Percentiles rank a stretch among this genome's conserved stretches.
phyloP scores from a whole-genome alignment of 1,140 invertebrate genomes.

The Drosophila melanogaster region Release_6_plus_ISO1_MT NT_033777.3:21339001-21339500 shows the following conservation, averaged over 20 bases:
- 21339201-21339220: no score
- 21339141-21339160: background rate
- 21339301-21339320: no score
- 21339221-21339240: no score
- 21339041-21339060: slow-evolving; percentile 14
- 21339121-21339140: background rate
- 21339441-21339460: slow-evolving; percentile 80
- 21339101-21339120: no score
- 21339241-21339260: no score
- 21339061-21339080: background rate
- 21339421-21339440: slow-evolving; percentile 73
- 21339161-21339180: no score
- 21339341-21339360: slow-evolving; percentile 1
- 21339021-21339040: slow-evolving; percentile 45
- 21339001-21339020: slow-evolving; percentile 57
- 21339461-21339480: slow-evolving; percentile 69
- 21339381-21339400: slow-evolving; percentile 34
- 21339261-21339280: no score
- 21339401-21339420: slow-evolving; percentile 10
- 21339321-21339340: no score
- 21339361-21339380: slow-evolving; percentile 19
- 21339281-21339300: no score
- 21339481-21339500: slow-evolving; percentile 54
- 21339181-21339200: no score
- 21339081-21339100: background rate